Evolutionary conservation across 2,888 invertebrate genomes (phyloP).

Genomic region (Agrotis exclamationis): DNA sequence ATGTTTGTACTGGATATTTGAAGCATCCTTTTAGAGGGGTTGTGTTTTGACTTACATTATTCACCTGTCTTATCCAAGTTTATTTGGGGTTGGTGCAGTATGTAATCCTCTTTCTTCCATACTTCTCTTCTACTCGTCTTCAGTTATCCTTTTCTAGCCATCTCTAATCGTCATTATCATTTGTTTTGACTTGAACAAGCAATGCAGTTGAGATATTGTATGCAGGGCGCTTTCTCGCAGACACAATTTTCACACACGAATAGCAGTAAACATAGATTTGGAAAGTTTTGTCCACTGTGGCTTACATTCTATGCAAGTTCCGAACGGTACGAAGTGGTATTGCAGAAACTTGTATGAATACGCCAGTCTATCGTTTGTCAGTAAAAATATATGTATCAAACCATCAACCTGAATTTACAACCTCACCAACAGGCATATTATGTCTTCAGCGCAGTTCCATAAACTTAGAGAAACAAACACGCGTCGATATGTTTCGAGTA

Average conservation of each 20-base stretch:
- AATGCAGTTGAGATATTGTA: not conserved
- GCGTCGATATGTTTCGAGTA: conserved; percentile 30
- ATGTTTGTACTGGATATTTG: conserved; percentile 1
- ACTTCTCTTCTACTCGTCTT: not conserved
- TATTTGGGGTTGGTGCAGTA: not conserved
- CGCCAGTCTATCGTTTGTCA: too few species aligned
- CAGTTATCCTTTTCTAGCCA: not conserved
- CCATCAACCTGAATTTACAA: conserved; percentile 35
- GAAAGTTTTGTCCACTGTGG: too few species aligned
- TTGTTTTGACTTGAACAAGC: conserved; percentile 11
- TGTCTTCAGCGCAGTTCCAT: conserved; percentile 34
- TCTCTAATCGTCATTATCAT: not conserved
- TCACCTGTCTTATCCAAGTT: not conserved
- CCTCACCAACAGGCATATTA: not conserved
- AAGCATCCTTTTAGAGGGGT: not conserved
- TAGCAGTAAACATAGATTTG: conserved; percentile 17
- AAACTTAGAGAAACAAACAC: conserved; percentile 40
- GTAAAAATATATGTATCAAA: conserved; percentile 18
- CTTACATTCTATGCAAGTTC: too few species aligned
- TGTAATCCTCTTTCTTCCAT: not conserved
- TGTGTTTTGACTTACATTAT: conserved; percentile 9
- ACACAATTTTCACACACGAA: conserved; percentile 35
- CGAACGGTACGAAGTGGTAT: too few species aligned
- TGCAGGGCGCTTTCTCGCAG: conserved; percentile 32
- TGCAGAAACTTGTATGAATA: not conserved